Evolutionary conservation across 2,797 vertebrate species (phyloP).

Genomic region (Pteronotus mesoamericanus): DNA sequence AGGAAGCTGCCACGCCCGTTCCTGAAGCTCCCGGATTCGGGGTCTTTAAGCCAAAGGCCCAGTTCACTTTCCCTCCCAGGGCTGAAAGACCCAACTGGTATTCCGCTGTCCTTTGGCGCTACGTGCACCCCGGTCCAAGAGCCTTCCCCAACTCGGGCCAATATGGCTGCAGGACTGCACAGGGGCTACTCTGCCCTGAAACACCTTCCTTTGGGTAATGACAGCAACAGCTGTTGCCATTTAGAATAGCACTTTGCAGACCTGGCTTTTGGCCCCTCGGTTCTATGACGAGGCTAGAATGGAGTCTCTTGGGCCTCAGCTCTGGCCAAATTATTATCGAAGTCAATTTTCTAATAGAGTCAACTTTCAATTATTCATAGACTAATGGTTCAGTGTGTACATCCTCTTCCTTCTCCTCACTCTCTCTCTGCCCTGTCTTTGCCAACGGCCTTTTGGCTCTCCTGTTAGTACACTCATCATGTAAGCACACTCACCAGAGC

Average conservation of each 20-base stretch:
- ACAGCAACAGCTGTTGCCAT: neutral
- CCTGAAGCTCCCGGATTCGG: neutral
- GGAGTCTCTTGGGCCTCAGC: neutral
- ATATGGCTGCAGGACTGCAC: neutral
- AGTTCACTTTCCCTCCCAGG: neutral
- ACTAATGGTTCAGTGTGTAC: neutral
- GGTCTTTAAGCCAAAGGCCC: neutral
- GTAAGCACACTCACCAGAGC: neutral
- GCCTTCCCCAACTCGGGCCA: neutral
- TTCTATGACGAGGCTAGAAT: neutral
- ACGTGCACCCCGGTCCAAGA: neutral
- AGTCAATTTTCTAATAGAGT: conserved; percentile 11
- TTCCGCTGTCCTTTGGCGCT: neutral
- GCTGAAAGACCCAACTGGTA: neutral
- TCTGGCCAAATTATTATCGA: neutral
- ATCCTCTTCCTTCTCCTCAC: neutral
- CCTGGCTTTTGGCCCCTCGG: neutral
- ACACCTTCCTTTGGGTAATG: neutral
- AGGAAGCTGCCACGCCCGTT: neutral
- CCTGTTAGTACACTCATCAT: neutral
- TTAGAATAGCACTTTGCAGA: neutral
- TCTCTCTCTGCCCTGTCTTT: neutral
- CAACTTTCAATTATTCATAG: conserved; percentile 53
- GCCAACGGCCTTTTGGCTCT: neutral
- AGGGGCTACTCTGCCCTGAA: neutral